A percentile compares a stretch with the other conserved stretches of the same genome.
phyloP scores from a whole-genome alignment of 1,140 invertebrate species.

The Alviniconcha marisindica region DNA sequence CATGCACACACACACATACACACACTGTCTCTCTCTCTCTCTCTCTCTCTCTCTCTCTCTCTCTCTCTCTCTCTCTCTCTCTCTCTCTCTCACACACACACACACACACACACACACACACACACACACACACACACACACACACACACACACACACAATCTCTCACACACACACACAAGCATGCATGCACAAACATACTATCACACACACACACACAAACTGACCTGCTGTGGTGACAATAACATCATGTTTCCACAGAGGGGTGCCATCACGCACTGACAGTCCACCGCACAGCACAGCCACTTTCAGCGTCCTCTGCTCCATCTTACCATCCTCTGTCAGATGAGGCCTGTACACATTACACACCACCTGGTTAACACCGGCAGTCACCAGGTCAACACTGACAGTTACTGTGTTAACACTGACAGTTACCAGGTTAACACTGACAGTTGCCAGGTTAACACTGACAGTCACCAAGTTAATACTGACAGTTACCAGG shows the following conservation, averaged over 20 bases:
- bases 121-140: background rate
- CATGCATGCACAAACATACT: background rate
- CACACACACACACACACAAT: background rate
- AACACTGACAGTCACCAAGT: too few relatives aligned
- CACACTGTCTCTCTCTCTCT: too few relatives aligned
- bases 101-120: background rate
- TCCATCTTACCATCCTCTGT: slow-evolving; percentile 39
- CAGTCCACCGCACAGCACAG: slow-evolving; percentile 63
- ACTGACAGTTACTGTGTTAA: too few relatives aligned
- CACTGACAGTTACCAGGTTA: too few relatives aligned
- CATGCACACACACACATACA: too few relatives aligned
- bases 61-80: too few relatives aligned
- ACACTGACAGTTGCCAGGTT: too few relatives aligned
- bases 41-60: too few relatives aligned
- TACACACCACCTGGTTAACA: too few relatives aligned
- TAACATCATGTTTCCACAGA: slow-evolving; percentile 69
- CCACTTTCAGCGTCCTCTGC: slow-evolving; percentile 57
- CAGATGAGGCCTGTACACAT: slow-evolving; percentile 38
- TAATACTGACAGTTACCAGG: too few relatives aligned
- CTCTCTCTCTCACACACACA: too few relatives aligned
- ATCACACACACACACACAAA: background rate
- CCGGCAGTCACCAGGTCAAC: too few relatives aligned
- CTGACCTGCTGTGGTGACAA: slow-evolving; percentile 71
- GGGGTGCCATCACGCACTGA: slow-evolving; percentile 53
- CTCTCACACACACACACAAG: background rate